phyloP scores from a whole-genome alignment of 2,888 invertebrate genomes.

The Mylabris sibirica region DNA sequence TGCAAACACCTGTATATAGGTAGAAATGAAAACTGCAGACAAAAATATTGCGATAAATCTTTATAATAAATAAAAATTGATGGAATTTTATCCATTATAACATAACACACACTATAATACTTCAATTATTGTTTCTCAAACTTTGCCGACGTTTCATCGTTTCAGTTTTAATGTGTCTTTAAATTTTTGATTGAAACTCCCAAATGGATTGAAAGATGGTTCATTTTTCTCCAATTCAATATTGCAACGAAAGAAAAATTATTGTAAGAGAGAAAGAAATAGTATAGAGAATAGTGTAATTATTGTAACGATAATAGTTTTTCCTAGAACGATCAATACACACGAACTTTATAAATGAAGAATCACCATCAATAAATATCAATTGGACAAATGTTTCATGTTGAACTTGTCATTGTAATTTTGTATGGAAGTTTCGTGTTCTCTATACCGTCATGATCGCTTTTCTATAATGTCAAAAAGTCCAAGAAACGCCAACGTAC shows the following conservation, averaged over 20 bases:
- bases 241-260: not conserved
- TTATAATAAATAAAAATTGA: not conserved
- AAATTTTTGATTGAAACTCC: constrained; percentile 1
- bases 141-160: not conserved
- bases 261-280: not conserved
- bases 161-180: constrained; percentile 2
- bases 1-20: not conserved
- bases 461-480: not conserved
- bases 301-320: not conserved
- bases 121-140: not conserved
- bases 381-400: not conserved
- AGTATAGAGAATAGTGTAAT: not conserved
- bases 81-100: not conserved
- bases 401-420: not conserved
- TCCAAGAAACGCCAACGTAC: not conserved
- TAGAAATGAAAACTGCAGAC: no score
- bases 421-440: not conserved
- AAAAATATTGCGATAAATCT: no score
- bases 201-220: not conserved
- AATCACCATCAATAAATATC: not conserved
- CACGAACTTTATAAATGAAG: not conserved
- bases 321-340: not conserved
- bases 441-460: not conserved
- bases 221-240: constrained; percentile 2
- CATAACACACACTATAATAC: not conserved